These are phyloP conservation scores for human (Homo sapiens) DNA, from an alignment of 2,113 vertebrate genomes.

Conservation along the genomic window DNA sequence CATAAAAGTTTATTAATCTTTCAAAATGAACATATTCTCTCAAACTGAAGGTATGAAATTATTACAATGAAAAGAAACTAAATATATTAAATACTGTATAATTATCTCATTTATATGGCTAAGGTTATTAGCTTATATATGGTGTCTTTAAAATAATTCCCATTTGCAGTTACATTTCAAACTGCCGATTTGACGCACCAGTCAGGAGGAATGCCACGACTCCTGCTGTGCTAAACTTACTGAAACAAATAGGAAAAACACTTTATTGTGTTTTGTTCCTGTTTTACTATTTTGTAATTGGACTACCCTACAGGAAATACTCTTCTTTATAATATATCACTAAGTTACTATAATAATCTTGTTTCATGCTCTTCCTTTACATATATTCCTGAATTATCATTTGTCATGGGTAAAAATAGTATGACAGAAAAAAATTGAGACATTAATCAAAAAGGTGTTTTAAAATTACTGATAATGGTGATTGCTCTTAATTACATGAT, in stretches of 20 bases:
- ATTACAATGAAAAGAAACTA: slow-evolving; percentile 75
- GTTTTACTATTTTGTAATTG: slow-evolving; percentile 87
- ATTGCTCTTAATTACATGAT: background rate
- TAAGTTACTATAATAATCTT: slow-evolving; percentile 77
- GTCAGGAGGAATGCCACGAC: slow-evolving; percentile 79
- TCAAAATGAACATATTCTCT: slow-evolving; percentile 61
- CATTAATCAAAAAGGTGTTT: slow-evolving; percentile 36
- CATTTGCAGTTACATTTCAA: slow-evolving; percentile 82
- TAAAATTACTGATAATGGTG: background rate
- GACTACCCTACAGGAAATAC: slow-evolving; percentile 81
- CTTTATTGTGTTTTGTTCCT: slow-evolving; percentile 82
- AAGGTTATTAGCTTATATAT: slow-evolving; percentile 82
- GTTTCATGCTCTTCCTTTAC: slow-evolving; percentile 55
- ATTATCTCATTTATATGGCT: slow-evolving; percentile 69
- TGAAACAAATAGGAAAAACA: slow-evolving; percentile 88
- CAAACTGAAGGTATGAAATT: slow-evolving; percentile 75
- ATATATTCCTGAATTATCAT: slow-evolving; percentile 66
- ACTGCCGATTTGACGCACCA: slow-evolving; percentile 80
- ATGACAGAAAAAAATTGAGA: slow-evolving; percentile 17
- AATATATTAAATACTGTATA: slow-evolving; percentile 74
- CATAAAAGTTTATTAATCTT: slow-evolving; percentile 56
- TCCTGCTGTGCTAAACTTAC: slow-evolving; percentile 89
- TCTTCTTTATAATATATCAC: slow-evolving; percentile 78
- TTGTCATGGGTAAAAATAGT: slow-evolving; percentile 66
- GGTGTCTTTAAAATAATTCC: slow-evolving; percentile 81